These are phyloP conservation scores for Cydia strobilella DNA, from an alignment of 1,140 invertebrate species.

Conservation along the genomic window DNA sequence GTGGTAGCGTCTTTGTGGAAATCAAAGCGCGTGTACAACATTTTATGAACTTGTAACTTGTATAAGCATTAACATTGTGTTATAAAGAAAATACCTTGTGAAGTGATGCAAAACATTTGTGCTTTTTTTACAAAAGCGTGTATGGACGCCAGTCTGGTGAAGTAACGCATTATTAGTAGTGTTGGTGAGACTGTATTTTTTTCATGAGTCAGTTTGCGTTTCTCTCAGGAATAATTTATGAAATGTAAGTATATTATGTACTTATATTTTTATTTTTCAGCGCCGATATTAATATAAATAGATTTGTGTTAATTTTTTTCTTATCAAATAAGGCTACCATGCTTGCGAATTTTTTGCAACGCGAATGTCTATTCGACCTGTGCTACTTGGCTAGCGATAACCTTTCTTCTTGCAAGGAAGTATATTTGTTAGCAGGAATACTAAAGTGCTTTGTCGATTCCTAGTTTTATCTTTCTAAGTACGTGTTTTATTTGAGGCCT, in stretches of 20 bases:
- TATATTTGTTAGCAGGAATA: neutral
- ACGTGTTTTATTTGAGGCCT: too few species aligned
- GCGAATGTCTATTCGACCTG: neutral
- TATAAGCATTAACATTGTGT: neutral
- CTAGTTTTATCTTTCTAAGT: too few species aligned
- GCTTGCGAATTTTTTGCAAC: conserved; percentile 6
- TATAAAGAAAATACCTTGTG: neutral
- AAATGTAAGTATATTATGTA: conserved; percentile 15
- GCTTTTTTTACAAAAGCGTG: neutral
- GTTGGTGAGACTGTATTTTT: neutral
- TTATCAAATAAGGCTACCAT: neutral
- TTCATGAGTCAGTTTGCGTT: neutral
- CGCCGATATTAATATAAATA: neutral
- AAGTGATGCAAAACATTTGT: conserved; percentile 10
- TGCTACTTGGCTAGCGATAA: neutral
- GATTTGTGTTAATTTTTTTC: neutral
- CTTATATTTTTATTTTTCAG: neutral
- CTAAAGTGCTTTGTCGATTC: too few species aligned
- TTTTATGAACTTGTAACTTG: conserved; percentile 18
- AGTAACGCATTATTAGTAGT: conserved; percentile 12
- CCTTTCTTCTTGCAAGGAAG: neutral
- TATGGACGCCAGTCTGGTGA: neutral
- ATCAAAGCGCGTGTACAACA: conserved; percentile 15
- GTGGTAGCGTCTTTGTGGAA: conserved; percentile 30
- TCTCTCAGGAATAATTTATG: neutral